Conservation (phyloP, 2,888 invertebrate species). For the Macropis europaea region DNA sequence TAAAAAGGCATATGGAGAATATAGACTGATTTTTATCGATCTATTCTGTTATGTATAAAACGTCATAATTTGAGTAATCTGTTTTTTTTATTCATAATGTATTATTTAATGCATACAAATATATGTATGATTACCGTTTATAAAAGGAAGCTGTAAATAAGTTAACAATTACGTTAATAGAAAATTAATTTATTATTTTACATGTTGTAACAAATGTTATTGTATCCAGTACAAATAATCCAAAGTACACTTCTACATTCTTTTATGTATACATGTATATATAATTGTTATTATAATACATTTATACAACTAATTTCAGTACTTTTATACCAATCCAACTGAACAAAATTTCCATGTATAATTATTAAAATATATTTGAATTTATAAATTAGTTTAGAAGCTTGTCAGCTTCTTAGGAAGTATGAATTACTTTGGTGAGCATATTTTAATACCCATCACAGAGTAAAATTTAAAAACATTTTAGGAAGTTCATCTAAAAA, state of each 20-base stretch:
- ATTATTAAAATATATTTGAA: too few relatives aligned
- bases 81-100: background rate
- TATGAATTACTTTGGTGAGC: too few relatives aligned
- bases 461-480: too few relatives aligned
- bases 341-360: background rate
- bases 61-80: background rate
- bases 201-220: conserved; percentile 20
- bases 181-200: conserved; percentile 48
- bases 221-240: conserved; percentile 24
- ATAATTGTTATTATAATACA: conserved; percentile 2
- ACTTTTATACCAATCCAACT: background rate
- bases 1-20: background rate
- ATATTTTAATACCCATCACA: too few relatives aligned
- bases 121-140: conserved; percentile 8
- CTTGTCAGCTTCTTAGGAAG: too few relatives aligned
- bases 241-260: conserved; percentile 8
- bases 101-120: conserved; percentile 6
- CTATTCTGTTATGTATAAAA: background rate
- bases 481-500: conserved; percentile 22
- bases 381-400: too few relatives aligned
- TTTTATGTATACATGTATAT: conserved; percentile 7
- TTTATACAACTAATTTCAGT: conserved; percentile 5
- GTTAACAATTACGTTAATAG: conserved; percentile 6
- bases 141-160: conserved; percentile 24
- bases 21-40: conserved; percentile 27